Percentiles rank a stretch among this genome's conserved stretches.
Evolutionary conservation across 2,888 invertebrate species (phyloP).

Genomic region (Agrochola macilenta): DNA sequence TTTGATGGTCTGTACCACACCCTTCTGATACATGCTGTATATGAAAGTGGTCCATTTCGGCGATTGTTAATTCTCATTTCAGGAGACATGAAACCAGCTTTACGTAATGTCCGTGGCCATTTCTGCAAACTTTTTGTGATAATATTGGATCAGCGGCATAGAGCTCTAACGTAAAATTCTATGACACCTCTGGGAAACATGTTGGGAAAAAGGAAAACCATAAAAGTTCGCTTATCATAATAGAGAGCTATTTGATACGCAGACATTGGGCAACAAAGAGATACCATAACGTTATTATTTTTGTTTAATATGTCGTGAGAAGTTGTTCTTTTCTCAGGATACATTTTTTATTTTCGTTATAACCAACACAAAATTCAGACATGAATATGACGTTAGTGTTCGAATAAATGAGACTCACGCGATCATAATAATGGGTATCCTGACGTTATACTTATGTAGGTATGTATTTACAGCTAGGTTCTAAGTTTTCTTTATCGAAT

Average conservation of each 20-base stretch:
- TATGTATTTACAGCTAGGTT: neutral
- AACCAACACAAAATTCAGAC: neutral
- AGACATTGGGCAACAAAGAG: conserved; percentile 12
- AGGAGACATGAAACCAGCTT: neutral
- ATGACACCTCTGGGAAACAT: neutral
- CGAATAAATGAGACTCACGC: neutral
- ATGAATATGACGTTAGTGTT: neutral
- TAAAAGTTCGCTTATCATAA: conserved; percentile 8
- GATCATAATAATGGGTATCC: neutral
- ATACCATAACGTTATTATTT: neutral
- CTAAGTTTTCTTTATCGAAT: neutral
- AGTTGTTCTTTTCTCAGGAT: neutral
- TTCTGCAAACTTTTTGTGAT: neutral
- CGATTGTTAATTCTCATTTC: neutral
- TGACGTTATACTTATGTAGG: neutral
- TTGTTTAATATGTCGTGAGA: neutral
- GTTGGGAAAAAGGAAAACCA: conserved; percentile 1
- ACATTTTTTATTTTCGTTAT: neutral
- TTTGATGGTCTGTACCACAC: neutral
- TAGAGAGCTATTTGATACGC: conserved; percentile 6
- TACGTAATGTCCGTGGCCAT: neutral
- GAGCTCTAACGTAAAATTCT: neutral
- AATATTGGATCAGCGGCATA: neutral
- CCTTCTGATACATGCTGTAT: neutral
- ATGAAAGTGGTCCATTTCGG: neutral